Evolutionary conservation across 2,888 invertebrate species (phyloP).

Genomic region (Schrankia costaestrigalis): DNA sequence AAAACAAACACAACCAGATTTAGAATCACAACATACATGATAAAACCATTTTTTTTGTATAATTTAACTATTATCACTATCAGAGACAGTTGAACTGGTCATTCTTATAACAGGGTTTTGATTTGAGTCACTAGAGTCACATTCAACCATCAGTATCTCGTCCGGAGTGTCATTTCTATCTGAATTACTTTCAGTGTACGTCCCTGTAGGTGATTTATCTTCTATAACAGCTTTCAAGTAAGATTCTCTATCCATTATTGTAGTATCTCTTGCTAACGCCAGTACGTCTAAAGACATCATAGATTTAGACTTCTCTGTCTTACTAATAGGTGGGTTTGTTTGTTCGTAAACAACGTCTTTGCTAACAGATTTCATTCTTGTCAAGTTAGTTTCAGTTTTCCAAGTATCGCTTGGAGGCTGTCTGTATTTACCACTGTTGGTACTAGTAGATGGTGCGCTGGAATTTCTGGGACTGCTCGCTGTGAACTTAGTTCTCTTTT

Average conservation of each 20-base stretch:
- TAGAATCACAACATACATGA: too few species aligned
- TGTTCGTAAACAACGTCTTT: constrained; percentile 63
- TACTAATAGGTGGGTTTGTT: constrained; percentile 55
- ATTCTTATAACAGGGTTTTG: constrained; percentile 74
- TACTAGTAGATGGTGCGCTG: constrained; percentile 67
- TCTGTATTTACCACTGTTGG: constrained; percentile 45
- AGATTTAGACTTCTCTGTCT: constrained; percentile 67
- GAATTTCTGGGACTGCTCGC: constrained; percentile 58
- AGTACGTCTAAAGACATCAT: constrained; percentile 76
- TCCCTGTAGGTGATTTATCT: constrained; percentile 71
- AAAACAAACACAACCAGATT: too few species aligned
- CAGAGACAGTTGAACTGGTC: constrained; percentile 70
- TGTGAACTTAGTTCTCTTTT: constrained; percentile 74
- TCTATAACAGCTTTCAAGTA: constrained; percentile 74
- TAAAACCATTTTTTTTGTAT: background rate
- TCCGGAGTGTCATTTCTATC: constrained; percentile 73
- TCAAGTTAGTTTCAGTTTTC: constrained; percentile 52
- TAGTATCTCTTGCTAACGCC: constrained; percentile 65
- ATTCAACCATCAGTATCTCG: constrained; percentile 73
- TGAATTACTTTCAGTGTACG: constrained; percentile 72
- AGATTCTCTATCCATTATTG: constrained; percentile 66
- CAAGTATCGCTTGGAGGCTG: constrained; percentile 59
- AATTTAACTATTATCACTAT: constrained; percentile 69
- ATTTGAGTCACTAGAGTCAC: constrained; percentile 71
- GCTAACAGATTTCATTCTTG: constrained; percentile 60